Evolutionary conservation across 2,113 vertebrate species (phyloP).

Genomic region (Girardinichthys multiradiatus): DNA sequence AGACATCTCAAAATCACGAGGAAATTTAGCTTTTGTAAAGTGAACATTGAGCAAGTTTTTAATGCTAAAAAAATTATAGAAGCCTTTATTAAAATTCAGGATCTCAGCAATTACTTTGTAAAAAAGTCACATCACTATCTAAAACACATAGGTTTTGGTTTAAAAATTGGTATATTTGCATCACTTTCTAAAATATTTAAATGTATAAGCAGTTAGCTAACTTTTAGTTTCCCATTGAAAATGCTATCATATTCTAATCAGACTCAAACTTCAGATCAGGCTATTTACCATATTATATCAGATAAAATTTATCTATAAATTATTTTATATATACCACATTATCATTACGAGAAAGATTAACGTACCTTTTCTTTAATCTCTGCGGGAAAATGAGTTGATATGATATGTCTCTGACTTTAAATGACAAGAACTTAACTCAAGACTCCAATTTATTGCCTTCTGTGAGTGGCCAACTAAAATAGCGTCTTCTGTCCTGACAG

Average conservation of each 20-base stretch:
- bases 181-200: neutral
- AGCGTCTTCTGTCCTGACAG: constrained; percentile 55
- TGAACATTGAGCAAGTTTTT: neutral
- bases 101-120: neutral
- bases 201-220: no score
- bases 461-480: constrained; percentile 77
- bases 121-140: neutral
- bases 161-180: neutral
- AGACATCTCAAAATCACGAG: neutral
- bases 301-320: neutral
- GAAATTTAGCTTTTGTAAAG: neutral
- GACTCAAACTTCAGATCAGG: neutral
- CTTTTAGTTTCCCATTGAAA: neutral
- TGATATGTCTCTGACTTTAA: constrained; percentile 42
- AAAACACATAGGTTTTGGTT: neutral
- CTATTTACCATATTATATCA: neutral
- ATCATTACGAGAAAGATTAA: constrained; percentile 7
- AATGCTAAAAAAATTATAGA: no score
- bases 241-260: neutral
- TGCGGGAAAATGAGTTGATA: constrained; percentile 47
- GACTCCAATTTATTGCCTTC: constrained; percentile 54
- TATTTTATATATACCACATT: neutral
- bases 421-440: constrained; percentile 45
- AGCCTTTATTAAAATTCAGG: neutral
- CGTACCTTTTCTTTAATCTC: constrained; percentile 60